Evolutionary conservation across 2,797 vertebrate genomes (phyloP), one percentile per base, ranked within the genome.

Genomic region (Pseudochirops cupreus): DNA sequence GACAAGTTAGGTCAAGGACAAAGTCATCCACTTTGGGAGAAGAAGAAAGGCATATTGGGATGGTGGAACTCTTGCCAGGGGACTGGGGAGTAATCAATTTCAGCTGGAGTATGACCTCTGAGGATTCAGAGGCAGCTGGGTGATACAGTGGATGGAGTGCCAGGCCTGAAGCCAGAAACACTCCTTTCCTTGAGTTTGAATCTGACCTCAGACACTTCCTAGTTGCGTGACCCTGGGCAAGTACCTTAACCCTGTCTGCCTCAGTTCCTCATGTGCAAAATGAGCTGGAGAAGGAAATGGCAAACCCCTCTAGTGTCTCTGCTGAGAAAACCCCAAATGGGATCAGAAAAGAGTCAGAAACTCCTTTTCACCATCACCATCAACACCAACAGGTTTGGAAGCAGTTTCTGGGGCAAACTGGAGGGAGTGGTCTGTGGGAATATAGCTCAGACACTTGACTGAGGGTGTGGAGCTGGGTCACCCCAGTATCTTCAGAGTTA

Each of bases 31-130:
- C 57, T 93, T 96, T 82, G 55, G 46, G n/a, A 52, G 96, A 96
- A 87, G 96, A 96, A 87, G 21, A 93, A 92, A 90, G 92, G n/a
- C 90, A 39, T 90, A 90, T 54, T 91, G 62, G 96, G 58, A 95
- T 91, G 95, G 94, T 95, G 62, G 59, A 96, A 91, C 91, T 95
- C 67, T 74, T 92, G n/a, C 33, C 62, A n/a, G 95, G 95, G 95
- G 82, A 93, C 56, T 87, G 57, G 6, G 67, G 39, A 95, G 96
- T 93, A 95, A 93, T 95, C 67, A 91, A 21, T 13, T 92, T 92
- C 24, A 95, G 92, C 4, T 24, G 94, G 91, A 91, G 53, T 31
- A 96, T 0, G 56, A 93, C 59, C 90, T 96, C 28, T 9, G 0
- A 94, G 56, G 39, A 82, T 59, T 59, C 12, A 11, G 28, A 59